phyloP scores from a whole-genome alignment of 2,113 vertebrate genomes.

The Patagioenas fasciata region DNA sequence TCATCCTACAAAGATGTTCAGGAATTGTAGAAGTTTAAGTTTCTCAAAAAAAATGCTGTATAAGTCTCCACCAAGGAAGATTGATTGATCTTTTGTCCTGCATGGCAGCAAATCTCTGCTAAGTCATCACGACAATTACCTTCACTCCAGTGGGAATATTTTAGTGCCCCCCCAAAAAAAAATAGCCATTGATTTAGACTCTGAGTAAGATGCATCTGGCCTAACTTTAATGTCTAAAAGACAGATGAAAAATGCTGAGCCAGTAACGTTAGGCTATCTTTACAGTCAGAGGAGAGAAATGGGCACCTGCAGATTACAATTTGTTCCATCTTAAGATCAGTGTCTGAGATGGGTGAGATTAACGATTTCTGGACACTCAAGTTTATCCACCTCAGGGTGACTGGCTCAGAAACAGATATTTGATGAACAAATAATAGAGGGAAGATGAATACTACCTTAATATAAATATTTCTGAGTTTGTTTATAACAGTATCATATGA shows the following conservation, averaged over 20 bases:
- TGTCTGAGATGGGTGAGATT: background rate
- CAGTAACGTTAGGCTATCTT: background rate
- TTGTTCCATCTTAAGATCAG: background rate
- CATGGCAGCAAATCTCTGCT: background rate
- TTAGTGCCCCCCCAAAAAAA: no score
- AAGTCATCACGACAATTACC: background rate
- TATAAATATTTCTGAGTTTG: background rate
- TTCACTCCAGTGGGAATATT: background rate
- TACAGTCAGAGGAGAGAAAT: background rate
- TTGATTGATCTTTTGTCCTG: background rate
- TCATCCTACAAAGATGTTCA: no score
- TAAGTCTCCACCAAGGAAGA: background rate
- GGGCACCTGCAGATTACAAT: background rate
- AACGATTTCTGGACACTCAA: background rate
- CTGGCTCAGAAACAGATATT: background rate
- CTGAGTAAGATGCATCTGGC: background rate
- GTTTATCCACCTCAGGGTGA: background rate
- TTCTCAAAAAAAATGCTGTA: background rate
- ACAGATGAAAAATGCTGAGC: background rate
- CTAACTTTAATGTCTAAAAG: background rate
- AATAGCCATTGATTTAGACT: background rate
- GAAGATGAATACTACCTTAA: background rate
- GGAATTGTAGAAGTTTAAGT: background rate
- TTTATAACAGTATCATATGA: background rate
- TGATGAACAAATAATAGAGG: no score